Percentiles rank a stretch among this genome's conserved stretches.
phyloP scores from a whole-genome alignment of 2,113 vertebrate species.

The Capra hircus region DNA sequence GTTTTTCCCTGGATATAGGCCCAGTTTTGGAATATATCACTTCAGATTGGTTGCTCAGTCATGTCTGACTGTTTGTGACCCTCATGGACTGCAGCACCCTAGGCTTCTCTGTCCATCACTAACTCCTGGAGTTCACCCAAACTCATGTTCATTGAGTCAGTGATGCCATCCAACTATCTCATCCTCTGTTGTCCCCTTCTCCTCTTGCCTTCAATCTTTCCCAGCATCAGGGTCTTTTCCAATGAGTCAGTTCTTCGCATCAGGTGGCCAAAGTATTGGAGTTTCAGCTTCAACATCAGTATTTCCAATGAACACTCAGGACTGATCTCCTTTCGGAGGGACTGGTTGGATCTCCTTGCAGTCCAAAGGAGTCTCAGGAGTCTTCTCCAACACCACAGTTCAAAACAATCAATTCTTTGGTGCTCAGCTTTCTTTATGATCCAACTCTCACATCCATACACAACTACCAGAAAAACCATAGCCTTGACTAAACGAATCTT shows the following conservation, averaged over 20 bases:
- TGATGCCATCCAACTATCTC: background rate
- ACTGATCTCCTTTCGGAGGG: background rate
- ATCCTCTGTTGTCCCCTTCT: background rate
- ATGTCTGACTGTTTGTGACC: background rate
- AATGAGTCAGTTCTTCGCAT: background rate
- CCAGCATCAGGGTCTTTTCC: background rate
- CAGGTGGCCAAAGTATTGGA: background rate
- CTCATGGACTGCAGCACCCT: fast-evolving
- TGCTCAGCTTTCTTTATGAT: background rate
- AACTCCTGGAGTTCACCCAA: background rate
- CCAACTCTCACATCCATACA: background rate
- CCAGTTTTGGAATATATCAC: background rate
- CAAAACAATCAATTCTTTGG: background rate
- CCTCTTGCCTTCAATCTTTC: background rate
- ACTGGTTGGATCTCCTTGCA: background rate
- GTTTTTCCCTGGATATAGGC: background rate
- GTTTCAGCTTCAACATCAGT: background rate
- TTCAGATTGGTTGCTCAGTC: background rate
- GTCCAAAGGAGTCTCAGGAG: background rate
- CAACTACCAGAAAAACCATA: background rate
- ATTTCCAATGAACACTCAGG: background rate
- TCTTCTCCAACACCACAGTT: background rate
- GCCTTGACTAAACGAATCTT: background rate
- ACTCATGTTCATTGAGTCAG: background rate
- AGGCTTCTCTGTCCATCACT: background rate